Base-by-base conservation (phyloP, 2,888 invertebrate genomes). In the Cancer borealis region DNA sequence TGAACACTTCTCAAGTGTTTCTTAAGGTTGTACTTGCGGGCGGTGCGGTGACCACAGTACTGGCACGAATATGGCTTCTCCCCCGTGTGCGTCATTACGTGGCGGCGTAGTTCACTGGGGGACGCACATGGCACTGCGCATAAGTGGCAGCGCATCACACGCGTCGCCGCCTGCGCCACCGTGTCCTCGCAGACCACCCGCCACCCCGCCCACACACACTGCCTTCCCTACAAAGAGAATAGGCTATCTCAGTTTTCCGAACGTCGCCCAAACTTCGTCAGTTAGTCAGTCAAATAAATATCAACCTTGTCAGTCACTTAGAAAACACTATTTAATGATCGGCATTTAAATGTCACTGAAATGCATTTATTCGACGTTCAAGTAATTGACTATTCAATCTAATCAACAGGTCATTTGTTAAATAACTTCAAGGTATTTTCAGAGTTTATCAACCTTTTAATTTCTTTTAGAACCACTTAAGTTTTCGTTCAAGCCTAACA, bases 21-120 rank as follows among this genome's bases (percentile, higher is more conserved):
- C 90, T 94, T 95, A n/a, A 95, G 90, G 54, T 95, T 95, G 87
- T 95, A 95, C 93, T 95, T 95, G 92, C 93, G 95, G 6, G 95
- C 95, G 8, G 95, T 95, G 49, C 92, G 88, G 84, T 95, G 95
- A 39, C 73, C 89, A 91, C 95, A 95, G 92, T 94, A 95, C 14
- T 92, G 93, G 91, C 95, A 95, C 26, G 91, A 60, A 88, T 92
- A 95, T 3, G 95, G 95, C 91, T 95, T 95, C 95, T 95, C 93
- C 87, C 95, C 95, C 54, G 95, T 95, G 95, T 95, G 95, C 60
- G 95, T 95, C 94, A 93, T 93, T 66, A 95, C 88, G 92, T 95
- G 95, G 73, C 95, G 92, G 12, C 93, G 89, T 46, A 95, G 92
- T 87, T 95, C 95, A 89, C 92, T 94, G 46, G 92, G 89, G 49